Base-by-base conservation (phyloP, 2,888 invertebrate species). In the Macrophya alboannulata region DNA sequence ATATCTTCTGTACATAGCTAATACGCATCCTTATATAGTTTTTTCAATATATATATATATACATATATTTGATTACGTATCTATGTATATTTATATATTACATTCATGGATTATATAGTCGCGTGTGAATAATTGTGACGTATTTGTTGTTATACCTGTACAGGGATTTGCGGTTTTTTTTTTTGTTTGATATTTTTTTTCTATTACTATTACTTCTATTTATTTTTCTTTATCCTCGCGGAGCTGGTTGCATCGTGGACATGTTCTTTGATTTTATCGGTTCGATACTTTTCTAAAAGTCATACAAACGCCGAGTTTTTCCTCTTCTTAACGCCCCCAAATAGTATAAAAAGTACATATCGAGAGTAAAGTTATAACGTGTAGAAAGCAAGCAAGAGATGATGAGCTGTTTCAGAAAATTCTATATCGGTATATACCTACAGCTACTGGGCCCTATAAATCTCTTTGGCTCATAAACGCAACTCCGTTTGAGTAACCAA, bases 401-500 rank as follows among this genome's bases (percentile, higher is more conserved):
- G 31, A n/a, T n/a, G 62, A 10, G 62, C 10, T 31, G 31, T 3
- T 31, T 43, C 25, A 31, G 45, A 83, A 37, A 65, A 68, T 88
- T 89, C 90, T 89, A 89, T 89, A 90, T 90, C 89, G 89, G 89
- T 90, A 43, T 37, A 48, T n/a, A n/a, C n/a, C 45, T 43, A 90
- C n/a, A n/a, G n/a, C n/a, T 85, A 86, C 55, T 12, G 55, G 82
- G 90, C 86, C 86, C 90, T 88, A 90, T 92, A 92, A 92, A 92
- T 92, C 90, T 91, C 89, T 88, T 89, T 90, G 90, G 91, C 87
- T 89, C 90, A 92, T 93, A 92, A 93, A 93, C 92, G 72, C 45
- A 17, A 92, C 91, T 90, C 91, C 91, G 91, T 92, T 92, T 92
- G 91, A 91, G 90, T 92, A 82, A 83, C 31, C 90, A 83, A 83